phyloP scores from a whole-genome alignment of 2,113 vertebrate species.

The Alethe castanea region DNA sequence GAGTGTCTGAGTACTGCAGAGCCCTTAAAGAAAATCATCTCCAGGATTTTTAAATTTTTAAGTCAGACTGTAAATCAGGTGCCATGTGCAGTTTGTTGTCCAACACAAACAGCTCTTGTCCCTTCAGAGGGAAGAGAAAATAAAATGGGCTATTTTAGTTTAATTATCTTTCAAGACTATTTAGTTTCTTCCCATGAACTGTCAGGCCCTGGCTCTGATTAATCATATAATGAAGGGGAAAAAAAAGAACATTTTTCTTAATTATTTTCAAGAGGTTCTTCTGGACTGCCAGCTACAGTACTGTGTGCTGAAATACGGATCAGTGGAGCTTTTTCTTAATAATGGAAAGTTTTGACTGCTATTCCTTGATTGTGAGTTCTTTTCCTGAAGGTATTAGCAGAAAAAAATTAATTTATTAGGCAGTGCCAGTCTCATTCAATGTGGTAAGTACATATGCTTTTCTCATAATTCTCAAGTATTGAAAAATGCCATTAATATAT shows the following conservation, averaged over 20 bases:
- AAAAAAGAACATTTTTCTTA: not conserved
- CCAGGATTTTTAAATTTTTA: not conserved
- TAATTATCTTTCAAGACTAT: not conserved
- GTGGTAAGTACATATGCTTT: not conserved
- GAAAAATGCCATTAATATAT: not conserved
- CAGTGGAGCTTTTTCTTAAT: not conserved
- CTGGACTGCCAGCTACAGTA: not conserved
- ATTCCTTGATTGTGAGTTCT: not conserved
- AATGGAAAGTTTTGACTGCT: not conserved
- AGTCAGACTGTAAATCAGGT: not conserved
- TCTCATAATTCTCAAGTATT: not conserved
- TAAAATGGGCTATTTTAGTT: not conserved
- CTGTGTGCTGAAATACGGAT: not conserved
- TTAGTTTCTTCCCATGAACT: not conserved
- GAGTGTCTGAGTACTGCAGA: not conserved
- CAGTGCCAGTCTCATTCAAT: not conserved
- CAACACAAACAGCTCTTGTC: not conserved
- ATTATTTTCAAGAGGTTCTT: not conserved
- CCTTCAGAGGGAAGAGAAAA: not conserved
- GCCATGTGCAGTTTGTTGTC: rapidly evolving
- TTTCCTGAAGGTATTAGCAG: not conserved
- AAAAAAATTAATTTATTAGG: not conserved
- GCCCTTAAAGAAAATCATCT: not conserved
- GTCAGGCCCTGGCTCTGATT: not conserved
- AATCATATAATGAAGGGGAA: not conserved